Evolutionary conservation across 2,797 vertebrate species (phyloP).

Genomic region (Pseudochromis fuscus): DNA sequence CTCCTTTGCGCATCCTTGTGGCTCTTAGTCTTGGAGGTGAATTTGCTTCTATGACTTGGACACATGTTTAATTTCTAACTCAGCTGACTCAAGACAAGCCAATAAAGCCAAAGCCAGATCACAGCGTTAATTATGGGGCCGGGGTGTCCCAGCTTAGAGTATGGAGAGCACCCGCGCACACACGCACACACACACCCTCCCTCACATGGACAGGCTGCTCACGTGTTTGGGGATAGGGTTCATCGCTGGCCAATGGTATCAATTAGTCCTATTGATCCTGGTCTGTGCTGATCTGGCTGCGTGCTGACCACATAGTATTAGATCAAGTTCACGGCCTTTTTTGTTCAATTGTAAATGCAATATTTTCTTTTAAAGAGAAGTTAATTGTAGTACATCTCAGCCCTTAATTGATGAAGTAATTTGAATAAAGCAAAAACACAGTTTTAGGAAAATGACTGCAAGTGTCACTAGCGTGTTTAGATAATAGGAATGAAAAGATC

Average conservation of each 20-base stretch:
- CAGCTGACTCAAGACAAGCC: slow-evolving; percentile 9
- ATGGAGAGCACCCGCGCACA: slow-evolving; percentile 7
- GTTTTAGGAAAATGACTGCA: neutral
- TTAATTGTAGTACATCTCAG: neutral
- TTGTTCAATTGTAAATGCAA: neutral
- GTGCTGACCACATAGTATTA: slow-evolving; percentile 11
- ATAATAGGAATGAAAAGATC: neutral
- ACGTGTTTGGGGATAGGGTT: slow-evolving; percentile 37
- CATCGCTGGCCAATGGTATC: slow-evolving; percentile 32
- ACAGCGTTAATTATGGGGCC: slow-evolving; percentile 15
- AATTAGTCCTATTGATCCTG: slow-evolving; percentile 53
- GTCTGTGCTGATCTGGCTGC: slow-evolving; percentile 33
- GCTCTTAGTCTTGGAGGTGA: no score
- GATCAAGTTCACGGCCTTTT: neutral
- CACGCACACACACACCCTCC: neutral
- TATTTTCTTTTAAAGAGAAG: neutral
- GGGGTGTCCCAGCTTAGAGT: slow-evolving; percentile 9
- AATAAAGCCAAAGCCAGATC: slow-evolving; percentile 30
- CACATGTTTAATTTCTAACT: neutral
- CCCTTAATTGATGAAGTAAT: no score
- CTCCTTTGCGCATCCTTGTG: no score
- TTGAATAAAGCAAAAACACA: neutral
- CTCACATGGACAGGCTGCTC: slow-evolving; percentile 55
- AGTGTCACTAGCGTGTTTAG: neutral
- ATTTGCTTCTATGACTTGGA: neutral